Conservation (phyloP, 2,113 vertebrate species). For the Tupaia tana region DNA sequence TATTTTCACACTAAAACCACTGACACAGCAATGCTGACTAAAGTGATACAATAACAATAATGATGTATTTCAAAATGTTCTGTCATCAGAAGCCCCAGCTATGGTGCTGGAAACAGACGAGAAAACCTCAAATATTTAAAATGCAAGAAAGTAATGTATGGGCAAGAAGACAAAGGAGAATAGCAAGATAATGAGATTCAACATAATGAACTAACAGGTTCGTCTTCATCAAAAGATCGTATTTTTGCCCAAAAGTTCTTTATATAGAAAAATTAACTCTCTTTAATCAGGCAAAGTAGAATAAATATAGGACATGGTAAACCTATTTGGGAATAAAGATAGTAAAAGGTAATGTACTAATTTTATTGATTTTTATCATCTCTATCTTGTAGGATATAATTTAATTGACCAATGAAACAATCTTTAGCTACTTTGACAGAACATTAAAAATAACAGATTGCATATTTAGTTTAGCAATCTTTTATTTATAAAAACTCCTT, state of each 20-base stretch:
- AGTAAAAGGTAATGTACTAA: neutral
- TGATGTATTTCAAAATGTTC: neutral
- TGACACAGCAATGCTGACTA: neutral
- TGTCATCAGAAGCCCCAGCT: neutral
- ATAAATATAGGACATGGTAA: neutral
- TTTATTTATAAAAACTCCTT: conserved; percentile 3
- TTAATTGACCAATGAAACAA: conserved; percentile 34
- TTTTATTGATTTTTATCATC: neutral
- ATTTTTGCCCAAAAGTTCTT: neutral
- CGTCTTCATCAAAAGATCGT: neutral
- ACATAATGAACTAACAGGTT: neutral
- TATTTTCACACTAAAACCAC: neutral
- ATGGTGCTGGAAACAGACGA: neutral
- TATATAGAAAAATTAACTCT: neutral
- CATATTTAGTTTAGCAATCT: neutral
- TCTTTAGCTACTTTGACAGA: neutral
- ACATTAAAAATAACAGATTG: neutral
- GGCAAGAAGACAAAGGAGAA: neutral
- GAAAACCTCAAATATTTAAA: neutral
- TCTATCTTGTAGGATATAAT: neutral
- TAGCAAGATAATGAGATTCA: neutral
- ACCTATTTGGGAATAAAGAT: neutral
- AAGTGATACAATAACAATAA: neutral
- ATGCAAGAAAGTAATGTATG: neutral
- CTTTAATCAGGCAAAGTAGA: neutral